Percentiles rank a stretch among this genome's conserved stretches.
Evolutionary conservation across 2,888 invertebrate genomes (phyloP).

Genomic region (Creontiades dilutus): DNA sequence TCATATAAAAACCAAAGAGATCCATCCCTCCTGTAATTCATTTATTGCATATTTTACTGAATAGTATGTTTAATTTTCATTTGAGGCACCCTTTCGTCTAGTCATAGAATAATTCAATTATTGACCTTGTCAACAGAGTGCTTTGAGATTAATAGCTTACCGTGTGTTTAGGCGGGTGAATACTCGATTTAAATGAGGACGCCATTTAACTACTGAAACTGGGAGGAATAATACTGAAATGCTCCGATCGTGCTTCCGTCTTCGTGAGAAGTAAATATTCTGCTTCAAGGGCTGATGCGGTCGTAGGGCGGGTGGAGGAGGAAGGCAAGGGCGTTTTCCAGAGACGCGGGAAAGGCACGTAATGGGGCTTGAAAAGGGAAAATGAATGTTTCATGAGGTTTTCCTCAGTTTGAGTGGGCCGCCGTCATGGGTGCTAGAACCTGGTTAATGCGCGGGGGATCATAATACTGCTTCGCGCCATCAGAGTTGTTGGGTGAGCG

Average conservation of each 20-base stretch:
- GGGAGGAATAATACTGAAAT: slow-evolving; percentile 1
- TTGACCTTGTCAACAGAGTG: too few relatives aligned
- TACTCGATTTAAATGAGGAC: neutral
- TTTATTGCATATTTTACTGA: too few relatives aligned
- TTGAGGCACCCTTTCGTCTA: too few relatives aligned
- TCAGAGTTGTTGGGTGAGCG: neutral
- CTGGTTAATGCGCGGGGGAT: slow-evolving; percentile 21
- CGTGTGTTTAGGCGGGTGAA: neutral
- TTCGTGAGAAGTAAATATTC: slow-evolving; percentile 36
- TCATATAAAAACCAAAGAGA: too few relatives aligned
- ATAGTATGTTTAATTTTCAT: too few relatives aligned
- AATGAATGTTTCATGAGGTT: slow-evolving; percentile 42
- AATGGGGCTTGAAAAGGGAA: slow-evolving; percentile 42
- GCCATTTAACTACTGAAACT: neutral
- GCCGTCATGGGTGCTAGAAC: slow-evolving; percentile 4
- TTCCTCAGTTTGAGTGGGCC: neutral
- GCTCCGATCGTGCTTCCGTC: neutral
- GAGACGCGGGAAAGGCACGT: slow-evolving; percentile 39
- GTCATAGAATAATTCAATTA: too few relatives aligned
- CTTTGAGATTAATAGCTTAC: neutral
- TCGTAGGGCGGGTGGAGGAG: neutral
- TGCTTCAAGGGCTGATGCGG: slow-evolving; percentile 10
- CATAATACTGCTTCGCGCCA: neutral
- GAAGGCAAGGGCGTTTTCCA: neutral
- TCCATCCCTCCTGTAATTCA: too few relatives aligned